Conservation (phyloP, 1,140 invertebrate genomes). For the Amphibalanus amphitrite region DNA sequence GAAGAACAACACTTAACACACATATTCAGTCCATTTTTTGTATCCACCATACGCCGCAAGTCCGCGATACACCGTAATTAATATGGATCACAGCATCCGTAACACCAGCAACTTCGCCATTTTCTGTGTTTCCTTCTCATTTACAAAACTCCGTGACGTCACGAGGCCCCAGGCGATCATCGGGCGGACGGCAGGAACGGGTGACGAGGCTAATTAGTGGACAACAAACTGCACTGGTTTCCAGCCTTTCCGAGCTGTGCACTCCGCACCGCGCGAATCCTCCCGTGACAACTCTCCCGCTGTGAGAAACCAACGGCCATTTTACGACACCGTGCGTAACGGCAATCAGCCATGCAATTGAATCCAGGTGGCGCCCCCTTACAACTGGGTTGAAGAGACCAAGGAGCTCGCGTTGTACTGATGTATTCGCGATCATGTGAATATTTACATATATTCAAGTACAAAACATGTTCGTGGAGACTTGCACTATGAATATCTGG, state of each 20-base stretch:
- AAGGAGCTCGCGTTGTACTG: background rate
- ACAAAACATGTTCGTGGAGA: background rate
- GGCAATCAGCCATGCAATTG: conserved; percentile 1
- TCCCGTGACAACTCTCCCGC: too few relatives aligned
- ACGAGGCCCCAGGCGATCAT: background rate
- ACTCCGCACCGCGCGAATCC: too few relatives aligned
- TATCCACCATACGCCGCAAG: background rate
- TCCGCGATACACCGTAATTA: background rate
- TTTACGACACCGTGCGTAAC: background rate
- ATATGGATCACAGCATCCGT: background rate
- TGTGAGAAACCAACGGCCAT: background rate
- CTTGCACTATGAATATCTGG: background rate
- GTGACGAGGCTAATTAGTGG: background rate
- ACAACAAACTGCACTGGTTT: too few relatives aligned
- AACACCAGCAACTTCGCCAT: background rate
- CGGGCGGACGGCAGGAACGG: background rate
- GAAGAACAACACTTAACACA: background rate
- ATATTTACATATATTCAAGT: background rate
- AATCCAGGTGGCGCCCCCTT: background rate
- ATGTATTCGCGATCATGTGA: background rate
- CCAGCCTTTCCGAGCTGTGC: too few relatives aligned
- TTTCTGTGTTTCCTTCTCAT: background rate
- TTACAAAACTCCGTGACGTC: background rate
- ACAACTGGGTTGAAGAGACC: background rate
- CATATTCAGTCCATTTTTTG: background rate